These are phyloP conservation scores for Graphium colonna DNA, from an alignment of 2,888 invertebrate genomes.

Conservation along the genomic window DNA sequence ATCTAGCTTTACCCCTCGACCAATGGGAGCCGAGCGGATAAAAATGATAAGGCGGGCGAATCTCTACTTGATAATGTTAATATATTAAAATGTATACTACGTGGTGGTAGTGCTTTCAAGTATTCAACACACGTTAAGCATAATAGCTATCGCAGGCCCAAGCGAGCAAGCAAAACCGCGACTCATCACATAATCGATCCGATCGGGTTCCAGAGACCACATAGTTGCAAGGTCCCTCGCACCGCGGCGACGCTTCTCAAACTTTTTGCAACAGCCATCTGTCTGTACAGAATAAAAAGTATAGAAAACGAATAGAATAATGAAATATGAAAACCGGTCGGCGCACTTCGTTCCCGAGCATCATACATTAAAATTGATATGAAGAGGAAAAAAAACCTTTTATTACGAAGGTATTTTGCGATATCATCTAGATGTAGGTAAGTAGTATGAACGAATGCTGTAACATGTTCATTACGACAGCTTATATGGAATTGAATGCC, in stretches of 20 bases:
- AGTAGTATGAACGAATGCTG: not conserved
- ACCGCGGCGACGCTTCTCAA: conserved; percentile 29
- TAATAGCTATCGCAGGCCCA: not conserved
- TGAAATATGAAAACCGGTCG: conserved; percentile 16
- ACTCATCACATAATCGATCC: conserved; percentile 22
- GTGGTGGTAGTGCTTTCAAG: not conserved
- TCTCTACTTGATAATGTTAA: too few relatives aligned
- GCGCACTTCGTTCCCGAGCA: not conserved
- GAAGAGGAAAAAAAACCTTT: not conserved
- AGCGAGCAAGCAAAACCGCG: conserved; percentile 17
- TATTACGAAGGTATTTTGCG: not conserved
- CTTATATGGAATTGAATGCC: not conserved
- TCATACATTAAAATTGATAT: not conserved
- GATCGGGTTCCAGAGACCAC: conserved; percentile 40
- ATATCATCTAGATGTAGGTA: not conserved
- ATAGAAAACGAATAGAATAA: conserved; percentile 27
- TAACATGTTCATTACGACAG: not conserved
- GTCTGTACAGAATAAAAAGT: conserved; percentile 30
- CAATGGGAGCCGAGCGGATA: too few relatives aligned
- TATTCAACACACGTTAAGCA: conserved; percentile 3
- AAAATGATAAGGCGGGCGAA: too few relatives aligned
- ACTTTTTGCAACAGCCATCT: conserved; percentile 36
- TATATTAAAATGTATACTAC: too few relatives aligned
- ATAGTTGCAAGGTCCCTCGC: conserved; percentile 46
- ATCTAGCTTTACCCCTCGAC: too few relatives aligned